Percentiles rank a stretch among this genome's conserved stretches.
Conservation (phyloP, 2,113 vertebrate genomes). For the Conger conger region DNA sequence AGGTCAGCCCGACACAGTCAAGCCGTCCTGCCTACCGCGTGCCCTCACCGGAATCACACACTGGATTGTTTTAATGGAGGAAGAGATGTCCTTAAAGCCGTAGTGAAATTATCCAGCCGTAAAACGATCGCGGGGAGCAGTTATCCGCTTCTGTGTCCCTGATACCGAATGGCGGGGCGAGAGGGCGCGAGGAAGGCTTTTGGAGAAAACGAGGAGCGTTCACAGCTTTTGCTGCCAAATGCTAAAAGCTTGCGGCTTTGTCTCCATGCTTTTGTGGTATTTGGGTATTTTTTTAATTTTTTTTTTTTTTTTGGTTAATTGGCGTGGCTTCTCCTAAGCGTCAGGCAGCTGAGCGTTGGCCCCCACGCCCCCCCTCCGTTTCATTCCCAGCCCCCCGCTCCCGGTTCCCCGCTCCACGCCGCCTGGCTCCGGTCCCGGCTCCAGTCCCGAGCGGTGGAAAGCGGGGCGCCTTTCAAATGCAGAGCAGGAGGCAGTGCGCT, state of each 20-base stretch:
- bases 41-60: not conserved
- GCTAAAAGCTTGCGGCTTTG: not conserved
- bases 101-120: not conserved
- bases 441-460: not conserved
- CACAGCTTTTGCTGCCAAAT: not conserved
- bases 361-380: not conserved
- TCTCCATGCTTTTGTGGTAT: not conserved
- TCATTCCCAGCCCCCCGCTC: not conserved
- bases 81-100: not conserved
- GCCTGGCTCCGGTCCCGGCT: not conserved
- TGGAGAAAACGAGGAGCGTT: not conserved
- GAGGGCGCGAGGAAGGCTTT: not conserved
- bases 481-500: not conserved
- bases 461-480: constrained; percentile 9
- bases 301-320: too few relatives aligned
- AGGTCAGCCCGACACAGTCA: not conserved
- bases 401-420: not conserved
- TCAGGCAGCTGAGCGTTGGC: not conserved
- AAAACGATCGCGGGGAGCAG: not conserved
- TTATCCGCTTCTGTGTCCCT: not conserved
- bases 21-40: not conserved
- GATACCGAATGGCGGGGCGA: too few relatives aligned
- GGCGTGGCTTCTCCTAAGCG: not conserved
- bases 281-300: not conserved
- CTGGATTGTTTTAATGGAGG: not conserved